Evolutionary conservation across 2,797 vertebrate species (phyloP), one percentile per base, ranked within the genome.

Genomic region (Capromys pilorides): DNA sequence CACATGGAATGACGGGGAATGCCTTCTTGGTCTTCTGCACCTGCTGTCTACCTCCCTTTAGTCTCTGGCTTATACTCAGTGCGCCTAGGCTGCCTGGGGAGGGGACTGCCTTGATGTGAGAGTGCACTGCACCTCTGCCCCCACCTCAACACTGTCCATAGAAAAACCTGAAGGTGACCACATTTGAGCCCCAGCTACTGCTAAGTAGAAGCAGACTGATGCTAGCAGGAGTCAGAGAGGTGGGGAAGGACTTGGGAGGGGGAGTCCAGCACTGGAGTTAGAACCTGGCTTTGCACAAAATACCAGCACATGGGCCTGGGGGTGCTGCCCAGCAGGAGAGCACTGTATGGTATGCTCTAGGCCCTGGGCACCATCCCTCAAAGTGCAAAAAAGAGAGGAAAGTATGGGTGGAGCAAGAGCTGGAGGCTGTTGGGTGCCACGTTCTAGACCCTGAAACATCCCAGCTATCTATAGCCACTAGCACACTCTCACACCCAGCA

Each of bases 241-340:
- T 9, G 18, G 8, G 59, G 19, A 10, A 0, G 39, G 57, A 13
- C 21, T 2, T 4, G 2, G 88, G 45, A 19, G 13, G 5, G 4
- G 5, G 6, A 5, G 24, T 10, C 31, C 0, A 11, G 79, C n/a
- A 2, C 24, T 3, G 14, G 22, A 26, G 51, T 39, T 6, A 61
- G 54, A 59, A 12, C 67, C 83, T 85, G n/a, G 51, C 33, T 84
- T 71, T 22, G 28, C 36, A 41, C n/a, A 41, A 13, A 45, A 75
- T 13, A 39, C 3, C 8, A n/a, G 51, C 14, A 31, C 26, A 36
- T 36, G 59, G 51, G 33, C 49, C 11, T 36, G 22, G 16, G 14
- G 45, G 1, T 64, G 45, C 1, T 4, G 21, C 31, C 57, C 45
- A 26, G 49, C 26, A 26, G 51, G 8, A 39, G 75, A 33, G 54